A percentile compares a stretch with the other conserved stretches of the same genome.
phyloP scores from a whole-genome alignment of 2,797 vertebrate genomes.

The Meriones psammophilus region DNA sequence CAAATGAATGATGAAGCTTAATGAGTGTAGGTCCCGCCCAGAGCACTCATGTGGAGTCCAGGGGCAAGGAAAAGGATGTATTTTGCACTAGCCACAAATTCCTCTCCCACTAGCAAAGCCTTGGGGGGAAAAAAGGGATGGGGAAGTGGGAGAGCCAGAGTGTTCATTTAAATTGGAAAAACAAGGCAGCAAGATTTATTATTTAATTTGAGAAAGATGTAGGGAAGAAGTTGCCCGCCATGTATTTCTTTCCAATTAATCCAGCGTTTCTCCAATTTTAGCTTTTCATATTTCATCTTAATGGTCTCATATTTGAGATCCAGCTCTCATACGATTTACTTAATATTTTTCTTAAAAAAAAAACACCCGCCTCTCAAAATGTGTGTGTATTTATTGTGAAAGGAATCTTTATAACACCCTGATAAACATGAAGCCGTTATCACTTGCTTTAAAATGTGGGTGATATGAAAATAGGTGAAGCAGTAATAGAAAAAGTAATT shows the following conservation, averaged over 20 bases:
- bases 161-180: conserved; percentile 36
- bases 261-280: neutral
- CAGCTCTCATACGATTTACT: conserved; percentile 38
- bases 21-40: neutral
- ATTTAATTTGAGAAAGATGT: conserved; percentile 48
- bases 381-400: conserved; percentile 42
- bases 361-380: conserved; percentile 31
- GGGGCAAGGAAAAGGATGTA: neutral
- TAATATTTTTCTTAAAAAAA: conserved; percentile 65
- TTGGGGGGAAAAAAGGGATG: conserved; percentile 41
- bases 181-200: conserved; percentile 22
- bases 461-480: conserved; percentile 35
- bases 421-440: conserved; percentile 33
- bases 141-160: neutral
- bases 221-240: conserved; percentile 5
- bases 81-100: neutral
- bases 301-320: neutral
- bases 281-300: conserved; percentile 39
- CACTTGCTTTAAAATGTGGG: conserved; percentile 47
- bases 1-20: neutral
- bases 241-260: conserved; percentile 49
- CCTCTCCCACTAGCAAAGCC: conserved; percentile 15
- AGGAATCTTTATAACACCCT: neutral
- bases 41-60: neutral
- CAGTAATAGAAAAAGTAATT: conserved; percentile 41